Evolutionary conservation across 2,113 vertebrate species (phyloP), one percentile per base, ranked within the genome.

Genomic region (Zapornia atra): DNA sequence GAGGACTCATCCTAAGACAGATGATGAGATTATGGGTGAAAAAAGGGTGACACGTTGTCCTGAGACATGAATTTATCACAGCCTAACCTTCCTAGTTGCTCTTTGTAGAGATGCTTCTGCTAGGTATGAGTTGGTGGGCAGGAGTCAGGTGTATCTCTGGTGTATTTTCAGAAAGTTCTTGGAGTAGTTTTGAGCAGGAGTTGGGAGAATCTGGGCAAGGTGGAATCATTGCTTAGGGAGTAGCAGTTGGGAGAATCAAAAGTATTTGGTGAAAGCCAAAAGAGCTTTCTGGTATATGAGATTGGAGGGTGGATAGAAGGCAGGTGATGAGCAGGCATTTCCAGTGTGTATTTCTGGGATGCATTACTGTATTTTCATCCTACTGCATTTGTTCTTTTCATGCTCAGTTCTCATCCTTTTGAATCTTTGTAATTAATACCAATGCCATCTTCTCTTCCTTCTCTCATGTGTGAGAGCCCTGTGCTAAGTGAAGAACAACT

Each of bases 11-110:
- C 21, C 42, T 34, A 36, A 50, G 31, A 53, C 78, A 78, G 76
- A 81, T 0, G 5, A 48, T 0, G 5, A 48, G 9, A 5, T 73
- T 50, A 10, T 54, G 3, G n/a, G 42, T 15, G 5, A 0, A 3
- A 54, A 69, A 61, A 22, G 20, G 12, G 4, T 79, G 48, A 42
- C 5, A 1, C 28, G 8, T 12, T 48, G 48, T 48, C 21, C 19
- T 48, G 48, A 48, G 36, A 48, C 15, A 17, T 48, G 5, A 4
- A 7, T 83, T 77, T 93, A 34, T 86, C 29, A 10, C 51, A 61
- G 60, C 9, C 8, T 63, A 20, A 46, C 13, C 68, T 92, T 60
- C 14, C 29, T 66, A 9, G 11, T 48, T 93, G 53, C 65, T 92
- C 26, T 50, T 63, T 63, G 59, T 53, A 44, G 64, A 28, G 14